phyloP scores from a whole-genome alignment of 2,797 vertebrate genomes.

The Todus mexicanus region DNA sequence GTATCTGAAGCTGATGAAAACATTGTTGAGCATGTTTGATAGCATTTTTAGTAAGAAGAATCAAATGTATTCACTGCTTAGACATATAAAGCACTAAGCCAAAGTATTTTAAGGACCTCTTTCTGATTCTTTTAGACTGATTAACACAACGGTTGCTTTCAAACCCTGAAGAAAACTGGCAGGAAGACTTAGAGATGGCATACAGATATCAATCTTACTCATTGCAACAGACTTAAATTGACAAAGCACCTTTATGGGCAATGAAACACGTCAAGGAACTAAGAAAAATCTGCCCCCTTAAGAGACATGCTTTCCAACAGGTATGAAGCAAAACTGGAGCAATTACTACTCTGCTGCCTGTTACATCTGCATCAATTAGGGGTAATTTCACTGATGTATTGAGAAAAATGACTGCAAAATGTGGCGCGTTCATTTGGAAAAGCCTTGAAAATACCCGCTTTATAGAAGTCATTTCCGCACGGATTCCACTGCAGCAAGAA shows the following conservation, averaged over 20 bases:
- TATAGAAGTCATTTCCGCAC: not conserved
- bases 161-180: not conserved
- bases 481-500: not conserved
- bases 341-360: not conserved
- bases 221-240: not conserved
- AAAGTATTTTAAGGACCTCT: not conserved
- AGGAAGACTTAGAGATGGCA: not conserved
- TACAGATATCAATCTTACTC: not conserved
- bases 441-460: not conserved
- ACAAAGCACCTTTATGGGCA: not conserved
- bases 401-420: not conserved
- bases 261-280: not conserved
- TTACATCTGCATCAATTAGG: not conserved
- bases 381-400: not conserved
- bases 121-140: not conserved
- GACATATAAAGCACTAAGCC: not conserved
- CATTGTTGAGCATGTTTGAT: not conserved
- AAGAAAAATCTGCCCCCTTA: not conserved
- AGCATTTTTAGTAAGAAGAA: not conserved
- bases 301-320: not conserved
- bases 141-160: too few relatives aligned
- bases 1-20: not conserved
- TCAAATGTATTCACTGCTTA: not conserved
- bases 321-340: not conserved
- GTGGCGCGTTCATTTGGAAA: not conserved